Evolutionary conservation across 1,140 invertebrate species (phyloP).

Genomic region (Drosophila orena): DNA sequence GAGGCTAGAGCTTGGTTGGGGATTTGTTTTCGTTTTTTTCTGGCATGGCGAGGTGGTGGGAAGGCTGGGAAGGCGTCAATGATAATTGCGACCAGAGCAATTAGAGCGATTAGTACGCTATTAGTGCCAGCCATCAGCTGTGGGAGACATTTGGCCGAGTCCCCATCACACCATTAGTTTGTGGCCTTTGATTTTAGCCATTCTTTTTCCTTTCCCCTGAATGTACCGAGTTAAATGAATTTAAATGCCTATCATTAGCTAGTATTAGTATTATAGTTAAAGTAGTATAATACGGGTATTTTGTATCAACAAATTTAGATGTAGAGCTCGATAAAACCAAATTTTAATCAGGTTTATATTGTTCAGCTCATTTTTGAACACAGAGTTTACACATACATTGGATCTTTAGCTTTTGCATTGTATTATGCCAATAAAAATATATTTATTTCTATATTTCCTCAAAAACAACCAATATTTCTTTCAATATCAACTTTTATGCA

Average conservation of each 20-base stretch:
- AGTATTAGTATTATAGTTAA: no score
- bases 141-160: conserved; percentile 34
- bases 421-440: not conserved
- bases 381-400: no score
- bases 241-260: conserved; percentile 26
- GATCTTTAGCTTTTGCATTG: no score
- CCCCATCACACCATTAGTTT: conserved; percentile 1
- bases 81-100: conserved; percentile 81
- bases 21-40: conserved; percentile 58
- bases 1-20: conserved; percentile 24
- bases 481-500: conserved; percentile 15
- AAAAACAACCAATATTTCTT: not conserved
- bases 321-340: no score
- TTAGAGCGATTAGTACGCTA: conserved; percentile 81
- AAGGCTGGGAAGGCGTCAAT: conserved; percentile 42
- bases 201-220: conserved; percentile 26
- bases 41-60: not conserved
- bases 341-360: no score
- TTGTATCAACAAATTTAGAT: no score
- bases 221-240: not conserved
- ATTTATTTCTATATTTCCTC: not conserved
- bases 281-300: no score
- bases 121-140: conserved; percentile 77
- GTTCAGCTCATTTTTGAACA: no score
- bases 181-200: conserved; percentile 61